These are phyloP conservation scores for Suillia variegata DNA, from an alignment of 2,888 invertebrate species.

Conservation along the genomic window DNA sequence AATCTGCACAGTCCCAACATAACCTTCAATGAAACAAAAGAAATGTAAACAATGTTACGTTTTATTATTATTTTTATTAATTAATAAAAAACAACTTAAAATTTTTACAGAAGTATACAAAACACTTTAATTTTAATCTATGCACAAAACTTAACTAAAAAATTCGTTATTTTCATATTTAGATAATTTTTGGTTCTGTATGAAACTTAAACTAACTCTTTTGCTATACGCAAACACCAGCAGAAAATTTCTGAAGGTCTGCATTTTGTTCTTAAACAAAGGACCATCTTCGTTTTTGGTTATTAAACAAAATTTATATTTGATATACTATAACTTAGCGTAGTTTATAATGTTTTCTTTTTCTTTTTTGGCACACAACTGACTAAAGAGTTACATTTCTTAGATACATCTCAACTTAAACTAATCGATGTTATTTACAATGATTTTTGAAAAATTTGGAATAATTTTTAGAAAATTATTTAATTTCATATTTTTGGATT, in stretches of 20 bases:
- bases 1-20: no score
- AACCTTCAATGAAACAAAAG: no score
- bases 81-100: neutral
- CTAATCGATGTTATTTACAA: slow-evolving; percentile 41
- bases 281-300: no score
- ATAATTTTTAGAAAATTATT: neutral
- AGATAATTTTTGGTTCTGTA: neutral
- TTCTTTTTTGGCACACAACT: slow-evolving; percentile 40
- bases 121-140: neutral
- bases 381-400: slow-evolving; percentile 27
- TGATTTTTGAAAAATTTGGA: slow-evolving; percentile 7
- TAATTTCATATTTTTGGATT: neutral
- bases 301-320: neutral
- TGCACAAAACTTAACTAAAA: neutral
- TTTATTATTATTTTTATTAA: neutral
- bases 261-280: no score
- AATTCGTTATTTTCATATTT: neutral
- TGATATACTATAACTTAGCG: neutral
- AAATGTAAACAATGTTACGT: no score
- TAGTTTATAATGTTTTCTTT: neutral
- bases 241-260: no score
- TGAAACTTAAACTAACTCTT: neutral
- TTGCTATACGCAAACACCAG: no score
- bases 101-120: neutral
- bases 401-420: no score